Evolutionary conservation across 2,888 invertebrate species (phyloP).

Genomic region (Alviniconcha strummeri): DNA sequence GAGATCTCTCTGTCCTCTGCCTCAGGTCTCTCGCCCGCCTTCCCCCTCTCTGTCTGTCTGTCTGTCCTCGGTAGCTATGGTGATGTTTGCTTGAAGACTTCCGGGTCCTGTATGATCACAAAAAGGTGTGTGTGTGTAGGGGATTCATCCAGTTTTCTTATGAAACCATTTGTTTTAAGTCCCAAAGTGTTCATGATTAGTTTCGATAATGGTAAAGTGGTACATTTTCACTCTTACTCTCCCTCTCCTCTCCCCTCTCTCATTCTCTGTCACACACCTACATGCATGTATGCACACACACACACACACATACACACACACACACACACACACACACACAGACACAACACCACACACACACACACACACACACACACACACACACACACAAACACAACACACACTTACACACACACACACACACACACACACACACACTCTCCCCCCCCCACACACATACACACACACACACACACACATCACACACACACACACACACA

Average conservation of each 20-base stretch:
- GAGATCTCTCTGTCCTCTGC: no score
- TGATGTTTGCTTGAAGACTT: no score
- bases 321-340: not conserved
- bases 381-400: conserved; percentile 8
- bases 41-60: no score
- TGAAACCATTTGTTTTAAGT: no score
- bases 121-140: no score
- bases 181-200: no score
- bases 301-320: conserved; percentile 18
- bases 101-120: no score
- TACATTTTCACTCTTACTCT: not conserved
- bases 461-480: not conserved
- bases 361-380: not conserved
- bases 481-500: conserved; percentile 19
- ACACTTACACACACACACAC: conserved; percentile 8
- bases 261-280: not conserved
- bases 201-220: no score
- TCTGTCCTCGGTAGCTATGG: no score
- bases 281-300: not conserved
- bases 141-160: no score
- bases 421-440: not conserved
- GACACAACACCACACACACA: no score
- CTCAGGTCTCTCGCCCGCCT: no score
- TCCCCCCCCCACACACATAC: not conserved
- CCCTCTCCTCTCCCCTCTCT: not conserved